Conservation (phyloP, 2,113 vertebrate species). For the Etia nguti region DNA sequence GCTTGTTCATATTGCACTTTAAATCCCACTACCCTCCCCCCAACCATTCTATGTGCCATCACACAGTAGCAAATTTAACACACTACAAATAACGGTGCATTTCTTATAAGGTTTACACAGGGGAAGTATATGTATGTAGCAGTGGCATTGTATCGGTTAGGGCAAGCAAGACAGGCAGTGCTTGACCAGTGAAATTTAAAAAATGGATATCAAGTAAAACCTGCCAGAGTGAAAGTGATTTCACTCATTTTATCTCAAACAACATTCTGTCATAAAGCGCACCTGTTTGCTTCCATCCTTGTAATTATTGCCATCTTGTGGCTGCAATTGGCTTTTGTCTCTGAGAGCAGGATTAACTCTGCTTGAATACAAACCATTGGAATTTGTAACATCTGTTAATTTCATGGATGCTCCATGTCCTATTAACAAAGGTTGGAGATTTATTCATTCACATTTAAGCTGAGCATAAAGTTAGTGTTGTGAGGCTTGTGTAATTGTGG, state of each 20-base stretch:
- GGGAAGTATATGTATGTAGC: too few relatives aligned
- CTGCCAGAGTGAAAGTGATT: not conserved
- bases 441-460: not conserved
- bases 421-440: not conserved
- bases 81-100: too few relatives aligned
- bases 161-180: too few relatives aligned
- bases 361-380: not conserved
- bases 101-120: too few relatives aligned
- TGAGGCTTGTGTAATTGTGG: too few relatives aligned
- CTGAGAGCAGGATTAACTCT: not conserved
- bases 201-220: too few relatives aligned
- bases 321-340: not conserved
- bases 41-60: too few relatives aligned
- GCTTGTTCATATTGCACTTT: too few relatives aligned
- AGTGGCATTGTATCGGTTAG: too few relatives aligned
- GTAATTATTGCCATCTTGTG: not conserved
- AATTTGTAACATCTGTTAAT: not conserved
- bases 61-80: too few relatives aligned
- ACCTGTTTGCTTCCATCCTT: not conserved
- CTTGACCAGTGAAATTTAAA: too few relatives aligned
- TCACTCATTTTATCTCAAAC: not conserved
- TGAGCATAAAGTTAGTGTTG: not conserved
- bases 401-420: not conserved
- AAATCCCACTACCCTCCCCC: too few relatives aligned
- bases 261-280: not conserved